Evolutionary conservation across 2,888 invertebrate genomes (phyloP).

Genomic region (Chrysolina oricalcia): DNA sequence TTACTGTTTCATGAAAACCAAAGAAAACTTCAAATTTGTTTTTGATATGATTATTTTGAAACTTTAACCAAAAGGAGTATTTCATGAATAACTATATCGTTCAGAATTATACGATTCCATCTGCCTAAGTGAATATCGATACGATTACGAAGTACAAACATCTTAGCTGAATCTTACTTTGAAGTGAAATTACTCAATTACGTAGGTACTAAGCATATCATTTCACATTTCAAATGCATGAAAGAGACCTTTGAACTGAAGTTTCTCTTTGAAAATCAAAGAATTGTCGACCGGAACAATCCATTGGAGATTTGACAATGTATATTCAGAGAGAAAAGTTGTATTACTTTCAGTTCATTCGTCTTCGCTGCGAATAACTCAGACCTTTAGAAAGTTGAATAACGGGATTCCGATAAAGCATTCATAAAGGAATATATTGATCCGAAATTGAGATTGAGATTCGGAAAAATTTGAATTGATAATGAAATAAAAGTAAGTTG

Average conservation of each 20-base stretch:
- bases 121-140: not conserved
- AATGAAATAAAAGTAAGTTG: no score
- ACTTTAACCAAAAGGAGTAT: no score
- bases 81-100: not conserved
- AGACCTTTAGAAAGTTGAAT: not conserved
- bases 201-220: constrained; percentile 3
- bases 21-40: no score
- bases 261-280: constrained; percentile 12
- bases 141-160: not conserved
- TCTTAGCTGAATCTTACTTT: not conserved
- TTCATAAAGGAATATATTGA: not conserved
- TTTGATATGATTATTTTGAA: no score
- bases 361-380: not conserved
- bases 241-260: constrained; percentile 10
- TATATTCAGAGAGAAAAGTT: not conserved
- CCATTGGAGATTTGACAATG: constrained; percentile 11
- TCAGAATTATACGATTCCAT: not conserved
- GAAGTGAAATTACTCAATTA: not conserved
- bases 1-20: no score
- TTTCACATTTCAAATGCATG: constrained; percentile 15
- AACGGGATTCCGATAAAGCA: not conserved
- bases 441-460: no score
- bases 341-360: not conserved
- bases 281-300: constrained; percentile 14
- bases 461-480: no score